Evolutionary conservation across 2,797 vertebrate species (phyloP), one percentile per base, ranked within the genome.

Genomic region (Diceros bicornis): DNA sequence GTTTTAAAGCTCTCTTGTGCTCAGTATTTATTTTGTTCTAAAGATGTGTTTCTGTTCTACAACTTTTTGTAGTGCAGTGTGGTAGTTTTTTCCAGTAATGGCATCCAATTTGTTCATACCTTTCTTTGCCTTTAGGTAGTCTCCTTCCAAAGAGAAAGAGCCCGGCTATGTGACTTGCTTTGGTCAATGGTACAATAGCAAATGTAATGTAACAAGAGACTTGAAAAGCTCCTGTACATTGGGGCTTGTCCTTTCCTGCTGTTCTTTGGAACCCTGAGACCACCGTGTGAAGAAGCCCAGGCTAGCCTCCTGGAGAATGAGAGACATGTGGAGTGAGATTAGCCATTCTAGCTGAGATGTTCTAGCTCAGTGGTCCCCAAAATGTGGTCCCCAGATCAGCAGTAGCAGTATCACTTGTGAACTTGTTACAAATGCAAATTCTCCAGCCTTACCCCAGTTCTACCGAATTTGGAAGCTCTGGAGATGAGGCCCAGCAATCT

Each of bases 1-100:
- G 64, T 74, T 87, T 94, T 20, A 83, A 79, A 89, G 17, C 6
- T 32, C 44, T 83, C 89, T 25, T 75, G 23, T 74, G 32, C 18
- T 83, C 64, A 83, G 29, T 23, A 68, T 89, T 86, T 84, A 92
- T 94, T 94, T 97, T 75, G 27, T 87, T 78, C 57, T 88, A 86
- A 93, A 91, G 83, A 62, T 64, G 4, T 81, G 16, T 88, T 96
- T 92, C 78, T 92, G 14, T 25, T 52, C 32, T 82, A 29, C 44
- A 92, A 62, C 27, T 64, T 74, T 92, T 91, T 57, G 41, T 41
- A n/a, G n/a, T 41, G 25, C 17, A 34, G 8, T 84, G 27, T 61
- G 27, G 34, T 91, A 77, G 32, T 94, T 74, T 89, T 13, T 44
- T 72, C 21, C 32, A 50, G 34, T 62, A 85, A 85, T 77, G 47